Percentiles rank a stretch among this genome's conserved stretches.
Evolutionary conservation across 2,797 vertebrate species (phyloP).

Genomic region (Gadopsis bispinosus): DNA sequence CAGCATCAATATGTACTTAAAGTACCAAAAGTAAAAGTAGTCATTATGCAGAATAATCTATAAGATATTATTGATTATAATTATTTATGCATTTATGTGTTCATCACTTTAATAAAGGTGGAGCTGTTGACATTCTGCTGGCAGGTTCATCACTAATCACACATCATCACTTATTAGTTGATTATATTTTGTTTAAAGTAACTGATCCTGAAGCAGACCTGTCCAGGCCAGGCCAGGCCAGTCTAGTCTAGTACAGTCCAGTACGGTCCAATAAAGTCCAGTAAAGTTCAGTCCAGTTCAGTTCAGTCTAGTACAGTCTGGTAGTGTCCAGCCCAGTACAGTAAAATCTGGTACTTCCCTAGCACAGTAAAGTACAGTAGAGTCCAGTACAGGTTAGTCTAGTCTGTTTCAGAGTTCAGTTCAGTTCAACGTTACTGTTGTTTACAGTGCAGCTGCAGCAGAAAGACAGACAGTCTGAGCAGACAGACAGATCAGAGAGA

Average conservation of each 20-base stretch:
- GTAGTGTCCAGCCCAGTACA: background rate
- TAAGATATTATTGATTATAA: too few relatives aligned
- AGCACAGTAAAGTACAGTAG: background rate
- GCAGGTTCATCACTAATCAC: too few relatives aligned
- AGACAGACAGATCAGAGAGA: slow-evolving; percentile 2
- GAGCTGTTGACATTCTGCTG: too few relatives aligned
- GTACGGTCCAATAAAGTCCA: background rate
- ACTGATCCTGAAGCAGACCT: too few relatives aligned
- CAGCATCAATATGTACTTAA: too few relatives aligned
- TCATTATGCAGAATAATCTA: too few relatives aligned
- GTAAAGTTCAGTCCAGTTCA: background rate
- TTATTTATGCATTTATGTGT: too few relatives aligned
- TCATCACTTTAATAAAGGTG: too few relatives aligned
- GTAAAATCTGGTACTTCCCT: background rate
- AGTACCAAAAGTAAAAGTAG: too few relatives aligned
- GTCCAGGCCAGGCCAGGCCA: too few relatives aligned
- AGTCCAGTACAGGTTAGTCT: slow-evolving; percentile 8
- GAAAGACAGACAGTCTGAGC: slow-evolving; percentile 3
- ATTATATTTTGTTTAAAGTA: too few relatives aligned
- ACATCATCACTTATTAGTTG: too few relatives aligned
- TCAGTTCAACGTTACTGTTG: slow-evolving; percentile 42
- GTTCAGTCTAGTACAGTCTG: background rate
- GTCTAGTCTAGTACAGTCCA: background rate
- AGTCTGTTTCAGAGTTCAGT: slow-evolving; percentile 30
- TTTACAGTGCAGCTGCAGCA: slow-evolving; percentile 46